phyloP scores from a whole-genome alignment of 2,113 vertebrate genomes.

The Reinhardtius hippoglossoides region DNA sequence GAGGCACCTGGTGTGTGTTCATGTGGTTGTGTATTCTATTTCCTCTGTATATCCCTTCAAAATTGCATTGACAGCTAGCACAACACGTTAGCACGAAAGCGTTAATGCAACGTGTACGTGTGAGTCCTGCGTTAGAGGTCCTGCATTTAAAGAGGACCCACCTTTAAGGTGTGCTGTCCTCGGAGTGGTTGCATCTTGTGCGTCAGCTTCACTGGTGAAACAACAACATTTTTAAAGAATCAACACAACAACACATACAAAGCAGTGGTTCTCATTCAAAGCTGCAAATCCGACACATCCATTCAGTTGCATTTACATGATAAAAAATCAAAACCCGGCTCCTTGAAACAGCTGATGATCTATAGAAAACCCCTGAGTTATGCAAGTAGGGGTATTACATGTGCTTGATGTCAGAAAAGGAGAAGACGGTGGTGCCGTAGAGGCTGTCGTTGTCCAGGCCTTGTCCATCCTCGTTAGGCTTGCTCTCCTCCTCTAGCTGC shows the following conservation, averaged over 20 bases:
- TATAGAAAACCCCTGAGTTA: not conserved
- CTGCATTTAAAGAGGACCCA: slow-evolving; percentile 5
- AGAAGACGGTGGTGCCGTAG: slow-evolving; percentile 80
- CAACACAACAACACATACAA: not conserved
- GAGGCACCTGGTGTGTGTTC: too few species aligned
- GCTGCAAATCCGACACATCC: not conserved
- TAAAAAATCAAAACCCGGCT: too few species aligned
- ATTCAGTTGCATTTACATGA: too few species aligned
- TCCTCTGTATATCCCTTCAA: too few species aligned
- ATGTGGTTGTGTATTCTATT: too few species aligned
- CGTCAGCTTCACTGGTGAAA: slow-evolving; percentile 60
- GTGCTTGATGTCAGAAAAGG: slow-evolving; percentile 79
- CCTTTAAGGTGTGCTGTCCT: slow-evolving; percentile 41
- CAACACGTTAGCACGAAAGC: too few species aligned
- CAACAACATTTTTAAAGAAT: not conserved
- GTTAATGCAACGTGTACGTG: too few species aligned
- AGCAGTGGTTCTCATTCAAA: not conserved
- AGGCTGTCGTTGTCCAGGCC: slow-evolving; percentile 68
- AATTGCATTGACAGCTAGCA: too few species aligned
- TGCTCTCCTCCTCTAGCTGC: slow-evolving; percentile 44
- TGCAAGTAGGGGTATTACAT: slow-evolving; percentile 36
- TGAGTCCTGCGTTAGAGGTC: not conserved
- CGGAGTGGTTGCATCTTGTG: slow-evolving; percentile 23
- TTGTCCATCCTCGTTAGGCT: slow-evolving; percentile 15
- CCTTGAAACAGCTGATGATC: not conserved